Conservation (phyloP, 30 jellyfish, hydroid and myxozoan genomes). For the Clytia hemisphaerica region DNA sequence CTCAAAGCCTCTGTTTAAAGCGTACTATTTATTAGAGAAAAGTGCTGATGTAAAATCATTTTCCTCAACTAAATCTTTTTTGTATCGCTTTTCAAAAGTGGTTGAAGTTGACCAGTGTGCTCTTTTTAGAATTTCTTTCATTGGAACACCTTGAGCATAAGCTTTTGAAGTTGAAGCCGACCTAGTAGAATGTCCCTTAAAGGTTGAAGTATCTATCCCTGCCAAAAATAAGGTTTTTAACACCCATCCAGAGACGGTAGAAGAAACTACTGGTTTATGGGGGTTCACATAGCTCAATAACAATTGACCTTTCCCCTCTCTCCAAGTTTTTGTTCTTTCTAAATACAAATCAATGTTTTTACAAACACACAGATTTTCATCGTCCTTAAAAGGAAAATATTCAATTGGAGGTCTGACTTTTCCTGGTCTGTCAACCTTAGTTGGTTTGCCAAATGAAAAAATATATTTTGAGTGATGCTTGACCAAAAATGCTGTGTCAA, state of each 20-base stretch:
- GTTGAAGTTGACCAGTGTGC: too few relatives aligned
- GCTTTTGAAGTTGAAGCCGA: not conserved
- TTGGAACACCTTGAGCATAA: too few relatives aligned
- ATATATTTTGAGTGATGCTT: not conserved
- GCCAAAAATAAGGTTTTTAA: not conserved
- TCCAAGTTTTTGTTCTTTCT: not conserved
- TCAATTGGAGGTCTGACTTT: conserved; percentile 8
- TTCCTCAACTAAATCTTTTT: too few relatives aligned
- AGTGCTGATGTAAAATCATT: too few relatives aligned
- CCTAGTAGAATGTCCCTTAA: not conserved
- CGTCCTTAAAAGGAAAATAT: conserved; percentile 1
- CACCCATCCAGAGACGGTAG: conserved; percentile 10
- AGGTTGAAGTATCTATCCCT: not conserved
- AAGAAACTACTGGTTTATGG: not conserved
- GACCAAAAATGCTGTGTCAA: not conserved
- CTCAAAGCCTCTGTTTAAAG: too few relatives aligned
- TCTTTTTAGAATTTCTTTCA: too few relatives aligned
- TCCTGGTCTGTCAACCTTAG: conserved; percentile 13
- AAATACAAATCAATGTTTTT: not conserved
- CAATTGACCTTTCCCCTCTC: not conserved
- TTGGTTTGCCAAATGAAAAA: not conserved
- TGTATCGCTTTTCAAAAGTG: too few relatives aligned
- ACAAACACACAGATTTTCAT: conserved; percentile 1
- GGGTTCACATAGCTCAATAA: not conserved
- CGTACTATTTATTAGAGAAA: too few relatives aligned